These are phyloP conservation scores for Crypturellus undulatus DNA, from an alignment of 2,113 vertebrate species.

Conservation along the genomic window DNA sequence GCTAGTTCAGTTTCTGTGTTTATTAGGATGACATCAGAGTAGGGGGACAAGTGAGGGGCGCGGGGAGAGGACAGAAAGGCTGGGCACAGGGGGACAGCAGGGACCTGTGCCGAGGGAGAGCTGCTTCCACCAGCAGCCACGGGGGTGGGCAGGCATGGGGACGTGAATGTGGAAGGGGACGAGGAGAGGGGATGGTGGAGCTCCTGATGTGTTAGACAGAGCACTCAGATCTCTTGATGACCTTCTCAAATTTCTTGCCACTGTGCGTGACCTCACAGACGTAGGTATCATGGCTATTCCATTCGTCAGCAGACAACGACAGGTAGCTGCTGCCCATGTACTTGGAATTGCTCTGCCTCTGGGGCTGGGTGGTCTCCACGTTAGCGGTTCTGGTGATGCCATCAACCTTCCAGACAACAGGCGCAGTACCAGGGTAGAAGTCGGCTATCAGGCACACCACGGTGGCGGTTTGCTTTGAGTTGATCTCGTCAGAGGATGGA, in stretches of 20 bases:
- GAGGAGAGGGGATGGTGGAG: no score
- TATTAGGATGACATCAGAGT: background rate
- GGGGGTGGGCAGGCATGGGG: background rate
- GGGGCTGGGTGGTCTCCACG: background rate
- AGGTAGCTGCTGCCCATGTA: constrained; percentile 57
- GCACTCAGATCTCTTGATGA: constrained; percentile 4
- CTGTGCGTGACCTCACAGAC: constrained; percentile 61
- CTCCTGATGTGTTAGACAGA: background rate
- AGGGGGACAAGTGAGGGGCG: background rate
- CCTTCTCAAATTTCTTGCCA: background rate
- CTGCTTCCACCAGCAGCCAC: no score
- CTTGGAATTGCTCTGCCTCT: constrained; percentile 27
- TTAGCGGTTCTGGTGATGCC: background rate
- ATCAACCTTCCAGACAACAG: constrained; percentile 49
- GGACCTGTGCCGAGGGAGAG: background rate
- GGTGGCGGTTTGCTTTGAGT: background rate
- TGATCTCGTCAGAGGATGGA: background rate
- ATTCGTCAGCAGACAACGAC: constrained; percentile 18
- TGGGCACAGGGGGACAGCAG: background rate
- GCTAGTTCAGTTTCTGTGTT: background rate
- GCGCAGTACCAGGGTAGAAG: constrained; percentile 6
- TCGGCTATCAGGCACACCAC: constrained; percentile 35
- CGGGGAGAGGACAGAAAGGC: background rate
- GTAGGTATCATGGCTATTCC: background rate
- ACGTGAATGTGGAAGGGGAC: no score